Percentiles rank a stretch among this genome's conserved stretches.
Conservation (phyloP, 2,113 vertebrate genomes). For the Numenius arquata region DNA sequence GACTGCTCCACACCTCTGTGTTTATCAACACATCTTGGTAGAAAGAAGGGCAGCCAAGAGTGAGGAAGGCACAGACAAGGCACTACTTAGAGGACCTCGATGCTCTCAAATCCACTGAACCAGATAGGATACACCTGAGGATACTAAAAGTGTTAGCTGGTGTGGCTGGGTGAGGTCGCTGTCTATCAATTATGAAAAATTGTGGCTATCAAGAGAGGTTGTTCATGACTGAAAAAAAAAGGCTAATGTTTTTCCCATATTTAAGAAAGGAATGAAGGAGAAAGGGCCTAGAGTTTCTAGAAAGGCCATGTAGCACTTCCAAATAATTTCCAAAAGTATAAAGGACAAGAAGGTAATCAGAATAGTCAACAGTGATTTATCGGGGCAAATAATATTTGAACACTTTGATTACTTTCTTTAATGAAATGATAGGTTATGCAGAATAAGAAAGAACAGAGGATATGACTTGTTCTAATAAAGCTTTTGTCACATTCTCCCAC, state of each 20-base stretch:
- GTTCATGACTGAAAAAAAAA: background rate
- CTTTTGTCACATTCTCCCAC: background rate
- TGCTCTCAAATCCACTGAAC: rapidly evolving
- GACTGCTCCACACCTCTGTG: background rate
- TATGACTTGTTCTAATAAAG: background rate
- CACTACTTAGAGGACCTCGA: rapidly evolving
- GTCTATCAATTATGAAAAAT: background rate
- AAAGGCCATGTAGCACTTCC: background rate
- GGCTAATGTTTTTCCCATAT: background rate
- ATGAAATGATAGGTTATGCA: background rate
- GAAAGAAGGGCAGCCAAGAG: background rate
- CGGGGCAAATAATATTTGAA: background rate
- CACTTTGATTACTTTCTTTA: background rate
- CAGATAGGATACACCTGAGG: background rate
- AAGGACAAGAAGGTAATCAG: background rate
- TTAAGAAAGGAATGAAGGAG: background rate
- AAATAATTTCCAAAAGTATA: background rate
- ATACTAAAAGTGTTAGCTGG: background rate
- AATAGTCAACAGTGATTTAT: background rate
- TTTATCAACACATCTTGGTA: background rate
- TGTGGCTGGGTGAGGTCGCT: background rate
- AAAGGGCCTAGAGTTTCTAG: background rate
- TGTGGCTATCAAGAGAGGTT: background rate
- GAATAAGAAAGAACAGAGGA: background rate
- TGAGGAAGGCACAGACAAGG: background rate